phyloP scores from a whole-genome alignment of 2,888 invertebrate genomes.

The Monopis laevigella region DNA sequence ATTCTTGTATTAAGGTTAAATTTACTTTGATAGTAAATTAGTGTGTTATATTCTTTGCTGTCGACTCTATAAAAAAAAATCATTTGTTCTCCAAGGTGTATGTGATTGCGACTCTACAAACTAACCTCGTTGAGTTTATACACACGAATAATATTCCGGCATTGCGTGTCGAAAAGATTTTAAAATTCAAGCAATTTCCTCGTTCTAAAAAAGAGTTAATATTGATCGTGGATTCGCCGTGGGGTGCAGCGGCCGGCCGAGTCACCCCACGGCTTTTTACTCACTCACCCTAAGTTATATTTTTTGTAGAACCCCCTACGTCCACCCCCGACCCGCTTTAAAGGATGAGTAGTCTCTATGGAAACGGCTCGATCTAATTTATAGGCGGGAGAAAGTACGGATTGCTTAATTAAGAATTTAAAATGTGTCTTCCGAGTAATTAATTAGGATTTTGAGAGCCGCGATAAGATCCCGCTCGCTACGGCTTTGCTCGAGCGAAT shows the following conservation, averaged over 20 bases:
- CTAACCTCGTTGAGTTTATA: no score
- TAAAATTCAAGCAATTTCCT: conserved; percentile 12
- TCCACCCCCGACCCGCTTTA: conserved; percentile 58
- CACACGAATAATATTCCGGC: no score
- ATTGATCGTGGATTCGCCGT: conserved; percentile 68
- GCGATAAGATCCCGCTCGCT: conserved; percentile 16
- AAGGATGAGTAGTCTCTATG: conserved; percentile 69
- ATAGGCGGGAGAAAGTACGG: conserved; percentile 66
- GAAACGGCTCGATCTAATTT: conserved; percentile 68
- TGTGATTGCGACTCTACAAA: no score
- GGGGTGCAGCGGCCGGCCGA: conserved; percentile 69
- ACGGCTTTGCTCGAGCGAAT: background rate
- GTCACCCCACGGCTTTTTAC: conserved; percentile 66
- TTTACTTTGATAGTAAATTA: no score
- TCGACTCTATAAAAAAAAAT: no score
- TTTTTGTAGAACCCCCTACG: conserved; percentile 61
- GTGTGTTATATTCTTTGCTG: no score
- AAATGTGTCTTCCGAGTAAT: conserved; percentile 62
- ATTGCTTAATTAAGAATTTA: conserved; percentile 68
- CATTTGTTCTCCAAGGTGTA: no score
- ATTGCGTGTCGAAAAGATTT: no score
- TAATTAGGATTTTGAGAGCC: conserved; percentile 43
- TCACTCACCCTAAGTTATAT: conserved; percentile 68
- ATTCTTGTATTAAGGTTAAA: no score
- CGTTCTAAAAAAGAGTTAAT: conserved; percentile 64